A percentile compares a stretch with the other conserved stretches of the same genome.
Conservation (phyloP, 2,797 vertebrate genomes). For the Syngnathus acus region DNA sequence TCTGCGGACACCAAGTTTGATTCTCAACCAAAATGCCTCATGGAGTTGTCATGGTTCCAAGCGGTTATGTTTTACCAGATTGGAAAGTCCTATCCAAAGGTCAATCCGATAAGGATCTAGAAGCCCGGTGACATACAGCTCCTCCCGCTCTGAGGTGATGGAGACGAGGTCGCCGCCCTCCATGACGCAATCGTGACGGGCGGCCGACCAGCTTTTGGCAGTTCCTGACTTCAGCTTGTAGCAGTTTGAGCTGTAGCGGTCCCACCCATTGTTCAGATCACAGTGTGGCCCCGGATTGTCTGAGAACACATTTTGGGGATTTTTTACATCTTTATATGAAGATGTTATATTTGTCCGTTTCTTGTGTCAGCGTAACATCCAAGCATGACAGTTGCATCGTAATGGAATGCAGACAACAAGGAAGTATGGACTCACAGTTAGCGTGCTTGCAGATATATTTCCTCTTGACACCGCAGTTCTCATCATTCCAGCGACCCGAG, state of each 20-base stretch:
- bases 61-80: conserved; percentile 56
- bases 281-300: conserved; percentile 62
- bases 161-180: conserved; percentile 72
- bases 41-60: background rate
- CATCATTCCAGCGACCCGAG: conserved; percentile 67
- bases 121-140: conserved; percentile 48
- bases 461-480: conserved; percentile 45
- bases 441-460: conserved; percentile 71
- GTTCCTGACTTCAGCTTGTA: conserved; percentile 57
- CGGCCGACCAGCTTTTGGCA: conserved; percentile 61
- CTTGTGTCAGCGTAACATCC: too few species aligned
- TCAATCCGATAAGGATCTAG: conserved; percentile 45
- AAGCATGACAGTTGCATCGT: background rate
- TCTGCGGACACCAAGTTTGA: conserved; percentile 46
- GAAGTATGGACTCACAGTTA: conserved; percentile 50
- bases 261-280: conserved; percentile 64
- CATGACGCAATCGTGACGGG: conserved; percentile 62
- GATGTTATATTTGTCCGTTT: too few species aligned
- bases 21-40: background rate
- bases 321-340: too few species aligned
- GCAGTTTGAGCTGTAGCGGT: conserved; percentile 56
- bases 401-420: background rate
- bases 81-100: conserved; percentile 72
- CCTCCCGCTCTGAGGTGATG: conserved; percentile 47
- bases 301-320: conserved; percentile 18